phyloP scores from a whole-genome alignment of 2,113 vertebrate genomes.

The Hepsetus odoe region DNA sequence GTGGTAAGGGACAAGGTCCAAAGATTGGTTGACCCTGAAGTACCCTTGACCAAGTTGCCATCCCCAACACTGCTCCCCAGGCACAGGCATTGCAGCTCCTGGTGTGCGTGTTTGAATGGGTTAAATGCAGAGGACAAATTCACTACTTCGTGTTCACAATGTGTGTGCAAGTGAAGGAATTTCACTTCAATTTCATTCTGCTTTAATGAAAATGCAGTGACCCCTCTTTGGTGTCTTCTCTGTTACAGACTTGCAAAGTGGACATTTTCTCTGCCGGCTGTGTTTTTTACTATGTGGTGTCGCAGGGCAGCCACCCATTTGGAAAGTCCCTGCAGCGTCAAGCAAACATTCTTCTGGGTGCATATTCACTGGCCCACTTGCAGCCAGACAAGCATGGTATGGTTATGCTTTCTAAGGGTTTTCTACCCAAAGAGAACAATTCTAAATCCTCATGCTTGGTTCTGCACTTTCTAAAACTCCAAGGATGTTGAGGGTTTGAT shows the following conservation, averaged over 20 bases:
- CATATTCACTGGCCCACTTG: slow-evolving; percentile 84
- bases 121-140: too few relatives aligned
- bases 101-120: too few relatives aligned
- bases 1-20: too few relatives aligned
- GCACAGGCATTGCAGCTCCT: too few relatives aligned
- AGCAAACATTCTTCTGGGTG: slow-evolving; percentile 91
- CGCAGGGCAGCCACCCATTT: slow-evolving; percentile 91
- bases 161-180: too few relatives aligned
- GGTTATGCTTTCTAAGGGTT: neutral
- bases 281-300: slow-evolving; percentile 94
- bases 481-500: neutral
- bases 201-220: neutral
- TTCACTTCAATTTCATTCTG: too few relatives aligned
- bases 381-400: slow-evolving; percentile 85
- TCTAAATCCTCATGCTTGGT: neutral
- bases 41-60: too few relatives aligned
- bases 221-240: neutral
- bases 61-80: too few relatives aligned
- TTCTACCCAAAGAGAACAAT: neutral
- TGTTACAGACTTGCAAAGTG: slow-evolving; percentile 88
- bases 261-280: slow-evolving; percentile 98
- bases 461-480: neutral
- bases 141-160: too few relatives aligned
- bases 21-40: too few relatives aligned
- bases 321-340: slow-evolving; percentile 96